phyloP scores from a whole-genome alignment of 2,888 invertebrate species.

The Arctia plantaginis region DNA sequence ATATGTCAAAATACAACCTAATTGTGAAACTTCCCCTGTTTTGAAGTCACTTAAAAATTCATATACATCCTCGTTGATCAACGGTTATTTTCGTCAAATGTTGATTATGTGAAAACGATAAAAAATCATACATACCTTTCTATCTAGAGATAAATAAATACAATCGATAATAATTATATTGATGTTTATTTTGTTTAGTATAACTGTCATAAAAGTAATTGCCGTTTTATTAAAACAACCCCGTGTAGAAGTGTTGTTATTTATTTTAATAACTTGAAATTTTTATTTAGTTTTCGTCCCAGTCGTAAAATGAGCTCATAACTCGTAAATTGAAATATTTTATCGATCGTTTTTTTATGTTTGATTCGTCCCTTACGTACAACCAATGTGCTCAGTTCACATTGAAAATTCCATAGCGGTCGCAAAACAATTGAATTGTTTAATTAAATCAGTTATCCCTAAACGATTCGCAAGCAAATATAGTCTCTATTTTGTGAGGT shows the following conservation, averaged over 20 bases:
- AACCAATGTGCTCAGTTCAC: slow-evolving; percentile 10
- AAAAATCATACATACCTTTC: background rate
- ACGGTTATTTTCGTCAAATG: background rate
- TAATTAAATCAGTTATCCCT: slow-evolving; percentile 54
- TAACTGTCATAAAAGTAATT: background rate
- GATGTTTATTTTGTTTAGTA: background rate
- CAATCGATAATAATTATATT: background rate
- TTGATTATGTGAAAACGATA: background rate
- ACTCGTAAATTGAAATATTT: slow-evolving; percentile 12
- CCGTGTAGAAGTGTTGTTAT: slow-evolving; percentile 3
- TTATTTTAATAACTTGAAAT: slow-evolving; percentile 9
- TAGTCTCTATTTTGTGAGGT: slow-evolving; percentile 44
- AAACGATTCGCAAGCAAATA: slow-evolving; percentile 34
- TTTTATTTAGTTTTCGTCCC: slow-evolving; percentile 13
- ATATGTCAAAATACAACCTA: background rate
- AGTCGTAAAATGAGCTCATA: slow-evolving; percentile 14
- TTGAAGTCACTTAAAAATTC: background rate
- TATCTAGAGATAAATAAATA: background rate
- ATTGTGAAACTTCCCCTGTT: background rate
- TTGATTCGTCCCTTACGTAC: background rate
- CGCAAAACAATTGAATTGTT: slow-evolving; percentile 47
- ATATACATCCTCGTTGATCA: no score
- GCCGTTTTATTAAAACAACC: slow-evolving; percentile 2
- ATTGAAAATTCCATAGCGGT: slow-evolving; percentile 29
- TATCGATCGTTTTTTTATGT: slow-evolving; percentile 4